phyloP scores from a whole-genome alignment of 2,797 vertebrate genomes.

The Sphenodon punctatus region DNA sequence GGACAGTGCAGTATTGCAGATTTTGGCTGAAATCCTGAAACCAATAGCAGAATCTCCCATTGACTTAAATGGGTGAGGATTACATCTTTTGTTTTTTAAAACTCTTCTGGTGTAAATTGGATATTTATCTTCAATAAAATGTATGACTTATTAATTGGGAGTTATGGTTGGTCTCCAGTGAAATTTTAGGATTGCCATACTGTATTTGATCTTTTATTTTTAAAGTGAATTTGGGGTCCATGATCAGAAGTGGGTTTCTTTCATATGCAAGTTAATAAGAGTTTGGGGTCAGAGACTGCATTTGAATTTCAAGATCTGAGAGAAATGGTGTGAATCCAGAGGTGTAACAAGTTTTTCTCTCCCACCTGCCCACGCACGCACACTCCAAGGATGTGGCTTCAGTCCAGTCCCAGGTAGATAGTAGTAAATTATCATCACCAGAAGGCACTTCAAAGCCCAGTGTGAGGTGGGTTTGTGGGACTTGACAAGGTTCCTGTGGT shows the following conservation, averaged over 20 bases:
- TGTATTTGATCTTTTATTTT: background rate
- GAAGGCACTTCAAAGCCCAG: background rate
- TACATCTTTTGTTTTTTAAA: no score
- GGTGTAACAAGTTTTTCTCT: no score
- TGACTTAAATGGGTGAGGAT: no score
- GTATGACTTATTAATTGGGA: background rate
- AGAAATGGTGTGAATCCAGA: background rate
- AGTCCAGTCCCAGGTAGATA: background rate
- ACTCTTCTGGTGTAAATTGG: no score
- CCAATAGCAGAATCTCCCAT: no score
- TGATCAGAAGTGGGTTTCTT: background rate
- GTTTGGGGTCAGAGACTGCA: background rate
- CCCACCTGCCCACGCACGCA: no score
- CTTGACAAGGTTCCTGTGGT: background rate
- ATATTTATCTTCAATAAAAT: background rate
- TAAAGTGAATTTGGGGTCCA: accelerated
- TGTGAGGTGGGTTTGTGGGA: background rate
- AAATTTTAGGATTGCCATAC: background rate
- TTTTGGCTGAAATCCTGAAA: no score
- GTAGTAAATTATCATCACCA: background rate
- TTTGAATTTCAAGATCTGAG: background rate
- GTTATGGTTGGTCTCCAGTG: background rate
- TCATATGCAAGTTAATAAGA: background rate
- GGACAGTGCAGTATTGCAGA: no score
- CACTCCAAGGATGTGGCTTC: background rate